Conservation (phyloP, 2,888 invertebrate genomes). For the Rhagonycha lutea region DNA sequence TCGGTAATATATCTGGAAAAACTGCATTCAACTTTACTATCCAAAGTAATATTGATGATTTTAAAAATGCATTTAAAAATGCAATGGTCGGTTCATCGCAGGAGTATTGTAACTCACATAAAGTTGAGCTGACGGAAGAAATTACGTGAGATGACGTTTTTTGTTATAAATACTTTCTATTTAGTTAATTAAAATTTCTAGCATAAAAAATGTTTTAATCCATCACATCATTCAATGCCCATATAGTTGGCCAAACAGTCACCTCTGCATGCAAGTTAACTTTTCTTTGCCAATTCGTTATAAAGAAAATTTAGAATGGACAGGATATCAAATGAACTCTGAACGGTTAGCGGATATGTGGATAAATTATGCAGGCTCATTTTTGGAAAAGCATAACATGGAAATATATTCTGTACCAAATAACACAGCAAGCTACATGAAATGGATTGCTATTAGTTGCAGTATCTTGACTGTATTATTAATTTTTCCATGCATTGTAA, state of each 20-base stretch:
- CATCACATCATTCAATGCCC: conserved; percentile 25
- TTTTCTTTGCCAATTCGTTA: conserved; percentile 33
- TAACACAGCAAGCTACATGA: background rate
- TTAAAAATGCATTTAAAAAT: conserved; percentile 22
- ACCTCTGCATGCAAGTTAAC: conserved; percentile 22
- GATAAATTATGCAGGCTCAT: conserved; percentile 16
- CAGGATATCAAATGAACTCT: conserved; percentile 29
- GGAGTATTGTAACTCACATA: conserved; percentile 24
- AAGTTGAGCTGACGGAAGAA: conserved; percentile 9
- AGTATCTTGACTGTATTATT: conserved; percentile 17
- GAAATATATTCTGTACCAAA: conserved; percentile 22
- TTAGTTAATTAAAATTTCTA: conserved; percentile 5
- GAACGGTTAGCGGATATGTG: conserved; percentile 33
- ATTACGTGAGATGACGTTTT: conserved; percentile 26
- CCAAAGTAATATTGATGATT: background rate
- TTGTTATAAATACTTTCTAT: background rate
- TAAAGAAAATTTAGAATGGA: conserved; percentile 6
- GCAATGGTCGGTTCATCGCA: conserved; percentile 26
- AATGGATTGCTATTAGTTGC: conserved; percentile 26
- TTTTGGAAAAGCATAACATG: conserved; percentile 15
- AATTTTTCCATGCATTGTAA: conserved; percentile 9
- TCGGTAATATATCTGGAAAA: conserved; percentile 15
- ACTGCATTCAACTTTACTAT: conserved; percentile 5
- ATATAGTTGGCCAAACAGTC: conserved; percentile 30
- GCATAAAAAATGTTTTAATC: conserved; percentile 28